Base-by-base conservation (phyloP, 2,797 vertebrate species). In the Lacerta agilis region DNA sequence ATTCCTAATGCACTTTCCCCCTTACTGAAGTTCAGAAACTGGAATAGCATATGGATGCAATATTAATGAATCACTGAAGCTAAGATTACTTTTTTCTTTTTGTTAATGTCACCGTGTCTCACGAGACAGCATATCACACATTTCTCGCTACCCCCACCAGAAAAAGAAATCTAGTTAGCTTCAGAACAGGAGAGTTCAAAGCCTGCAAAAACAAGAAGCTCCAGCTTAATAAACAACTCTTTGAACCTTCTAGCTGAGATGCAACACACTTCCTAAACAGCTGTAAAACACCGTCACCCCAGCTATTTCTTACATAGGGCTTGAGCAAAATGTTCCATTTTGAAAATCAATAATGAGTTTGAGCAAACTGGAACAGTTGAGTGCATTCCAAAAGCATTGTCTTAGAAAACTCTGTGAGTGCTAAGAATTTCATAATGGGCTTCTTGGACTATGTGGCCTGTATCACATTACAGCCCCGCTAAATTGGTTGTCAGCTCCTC, bases 401-500 rank as follows among this genome's bases (percentile, higher is more conserved):
- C 33, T 86, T 82, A 87, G 76, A 87, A 33, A 87, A 82, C 83
- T 76, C 88, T 0, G 88, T 83, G 75, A 85, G 49, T 79, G 88
- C 84, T 85, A 38, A 86, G 17, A 88, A 17, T 29, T 67, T 2
- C 64, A 87, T 86, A 89, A 87, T 88, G 7, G 17, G 77, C 8
- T 49, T 17, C 33, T 29, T 1, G 0, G 91, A 27, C 2, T 64
- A 82, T 83, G 55, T 85, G 58, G 3, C 77, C 33, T 41, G 6
- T 0, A 3, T 90, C 90, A 3, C 9, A 1, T 49, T 85, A 78
- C 33, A 87, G 82, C 72, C 81, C 78, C 55, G 86, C 77, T 29
- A 2, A 43, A 80, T 55, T 20, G 79, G 13, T 43, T 27, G 20
- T 41, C 38, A 49, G 11, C 43, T 25, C 69, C 49, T 13, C 1